phyloP scores from a whole-genome alignment of 2,797 vertebrate genomes.

The Danio albolineatus region DNA sequence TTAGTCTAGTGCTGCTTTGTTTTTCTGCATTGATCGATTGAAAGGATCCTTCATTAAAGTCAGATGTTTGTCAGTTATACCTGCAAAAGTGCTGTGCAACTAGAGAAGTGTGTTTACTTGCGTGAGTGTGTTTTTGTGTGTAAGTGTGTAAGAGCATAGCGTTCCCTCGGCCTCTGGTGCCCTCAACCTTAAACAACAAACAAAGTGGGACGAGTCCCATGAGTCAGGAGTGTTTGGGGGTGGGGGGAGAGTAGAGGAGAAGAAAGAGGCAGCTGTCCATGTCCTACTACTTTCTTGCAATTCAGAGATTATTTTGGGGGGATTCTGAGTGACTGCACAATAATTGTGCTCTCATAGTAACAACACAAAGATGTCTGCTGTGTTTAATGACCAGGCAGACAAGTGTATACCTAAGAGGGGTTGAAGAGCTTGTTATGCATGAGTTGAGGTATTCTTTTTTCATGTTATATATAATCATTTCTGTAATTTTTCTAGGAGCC shows the following conservation, averaged over 20 bases:
- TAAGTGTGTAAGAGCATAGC: conserved; percentile 56
- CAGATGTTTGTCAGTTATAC: conserved; percentile 13
- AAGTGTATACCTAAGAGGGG: neutral
- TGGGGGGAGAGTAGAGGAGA: neutral
- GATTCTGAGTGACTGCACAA: neutral
- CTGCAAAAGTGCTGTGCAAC: conserved; percentile 31
- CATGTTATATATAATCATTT: neutral
- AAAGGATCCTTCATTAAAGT: conserved; percentile 21
- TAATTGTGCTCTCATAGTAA: conserved; percentile 5
- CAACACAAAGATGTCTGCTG: neutral
- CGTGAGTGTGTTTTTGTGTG: conserved; percentile 59
- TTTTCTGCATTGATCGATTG: neutral
- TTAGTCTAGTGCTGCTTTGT: neutral
- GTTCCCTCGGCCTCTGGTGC: conserved; percentile 62
- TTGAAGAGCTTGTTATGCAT: neutral
- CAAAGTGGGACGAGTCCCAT: conserved; percentile 73
- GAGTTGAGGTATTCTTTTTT: neutral
- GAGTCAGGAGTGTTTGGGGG: conserved; percentile 55
- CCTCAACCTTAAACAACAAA: conserved; percentile 63
- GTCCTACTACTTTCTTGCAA: neutral
- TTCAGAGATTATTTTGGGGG: neutral
- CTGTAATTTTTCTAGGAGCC: neutral
- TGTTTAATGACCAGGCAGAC: neutral
- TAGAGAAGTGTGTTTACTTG: conserved; percentile 50
- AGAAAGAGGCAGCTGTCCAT: conserved; percentile 47